Base-by-base conservation (phyloP, 35 echinoderm and acorn worm species). In the Diadema setosum region DNA sequence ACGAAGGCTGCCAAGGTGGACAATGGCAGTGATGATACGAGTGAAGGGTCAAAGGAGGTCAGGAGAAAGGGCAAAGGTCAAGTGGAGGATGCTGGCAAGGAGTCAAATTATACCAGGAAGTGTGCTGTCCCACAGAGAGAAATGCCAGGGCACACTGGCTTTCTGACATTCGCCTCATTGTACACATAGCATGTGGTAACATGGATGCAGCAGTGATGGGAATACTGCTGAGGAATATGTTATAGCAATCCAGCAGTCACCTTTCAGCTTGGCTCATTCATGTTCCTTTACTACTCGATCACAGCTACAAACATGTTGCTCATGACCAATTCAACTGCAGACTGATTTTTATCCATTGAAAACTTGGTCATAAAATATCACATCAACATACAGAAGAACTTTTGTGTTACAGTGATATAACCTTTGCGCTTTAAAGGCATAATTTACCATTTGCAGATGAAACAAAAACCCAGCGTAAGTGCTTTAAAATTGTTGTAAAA, bases 81-180 rank as follows among this genome's bases (percentile, higher is more conserved):
- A 16, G 56, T 40, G 34, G 39, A 81, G 36, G n/a, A n/a, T n/a
- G n/a, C n/a, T 7, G 41, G 32, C 30, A 85, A 37, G 39, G 27
- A 41, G 67, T 55, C 42, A 41, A 60, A 23, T 12, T 70, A 81
- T 15, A 23, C 48, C 0, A 48, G 42, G 4, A 97, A 69, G 42
- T 98, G 84, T 82, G 85, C 88, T 11, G 73, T 94, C 39, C 89
- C 89, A 31, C 34, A 31, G 5, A 98, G 78, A 60, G 88, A 94
- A n/a, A 89, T 83, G 45, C 37, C 82, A 42, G 96, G 96, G 24
- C 96, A 98, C 83, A 98, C 88, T 21, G 96, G 96, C 0, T 98
- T 88, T 52, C 58, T 98, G 21, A 98, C 96, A 3, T 98, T 98
- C 83, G 96, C 92, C 57, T 83, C 96, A 5, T 82, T 98, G 6